phyloP scores from a whole-genome alignment of 2,113 vertebrate species.

The Micronisus gabar region DNA sequence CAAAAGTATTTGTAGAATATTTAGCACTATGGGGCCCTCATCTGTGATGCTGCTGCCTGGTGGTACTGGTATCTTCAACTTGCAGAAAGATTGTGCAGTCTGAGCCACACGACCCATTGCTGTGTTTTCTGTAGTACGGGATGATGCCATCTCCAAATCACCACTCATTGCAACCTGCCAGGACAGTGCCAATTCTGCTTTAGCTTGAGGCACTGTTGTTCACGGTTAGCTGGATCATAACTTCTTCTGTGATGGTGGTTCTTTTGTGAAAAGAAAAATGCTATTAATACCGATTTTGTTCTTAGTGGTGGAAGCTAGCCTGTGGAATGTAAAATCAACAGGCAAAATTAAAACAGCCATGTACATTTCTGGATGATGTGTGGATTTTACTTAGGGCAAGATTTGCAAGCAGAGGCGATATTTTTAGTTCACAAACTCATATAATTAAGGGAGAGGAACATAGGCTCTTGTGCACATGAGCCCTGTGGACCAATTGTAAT shows the following conservation, averaged over 20 bases:
- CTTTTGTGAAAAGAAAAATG: neutral
- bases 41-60: neutral
- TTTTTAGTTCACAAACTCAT: neutral
- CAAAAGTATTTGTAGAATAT: neutral
- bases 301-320: neutral
- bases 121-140: neutral
- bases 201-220: neutral
- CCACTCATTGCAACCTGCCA: neutral
- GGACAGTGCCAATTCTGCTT: neutral
- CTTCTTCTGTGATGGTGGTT: neutral
- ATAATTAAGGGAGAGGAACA: neutral
- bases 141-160: neutral
- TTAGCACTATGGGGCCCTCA: neutral
- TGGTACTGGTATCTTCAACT: neutral
- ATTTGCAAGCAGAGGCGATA: neutral
- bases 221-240: neutral
- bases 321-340: neutral
- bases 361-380: neutral
- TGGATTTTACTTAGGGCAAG: neutral
- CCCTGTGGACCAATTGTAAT: neutral
- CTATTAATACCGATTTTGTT: neutral
- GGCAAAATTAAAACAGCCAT: neutral
- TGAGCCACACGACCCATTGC: neutral
- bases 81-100: neutral
- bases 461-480: neutral